phyloP scores from a whole-genome alignment of 2,888 invertebrate species.

The Epistrophe grossulariae region DNA sequence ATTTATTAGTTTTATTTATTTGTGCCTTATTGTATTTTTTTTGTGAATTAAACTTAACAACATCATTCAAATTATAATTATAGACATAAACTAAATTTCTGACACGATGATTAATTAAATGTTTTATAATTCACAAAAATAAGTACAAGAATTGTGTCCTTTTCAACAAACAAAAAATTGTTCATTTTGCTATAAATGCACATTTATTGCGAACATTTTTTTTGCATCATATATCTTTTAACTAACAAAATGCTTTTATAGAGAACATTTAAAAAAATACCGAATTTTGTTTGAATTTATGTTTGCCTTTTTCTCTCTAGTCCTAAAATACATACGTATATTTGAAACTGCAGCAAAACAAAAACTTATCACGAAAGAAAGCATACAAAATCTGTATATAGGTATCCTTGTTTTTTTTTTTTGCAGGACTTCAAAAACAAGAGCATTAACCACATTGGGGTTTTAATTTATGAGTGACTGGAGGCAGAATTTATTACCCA shows the following conservation, averaged over 20 bases:
- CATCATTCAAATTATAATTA: too few relatives aligned
- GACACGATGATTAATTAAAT: too few relatives aligned
- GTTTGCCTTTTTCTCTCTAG: not conserved
- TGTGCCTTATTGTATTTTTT: too few relatives aligned
- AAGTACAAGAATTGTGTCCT: not conserved
- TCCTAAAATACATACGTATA: not conserved
- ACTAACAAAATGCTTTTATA: slow-evolving; percentile 45
- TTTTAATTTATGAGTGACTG: slow-evolving; percentile 75
- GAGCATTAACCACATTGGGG: slow-evolving; percentile 69
- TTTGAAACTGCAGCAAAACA: slow-evolving; percentile 37
- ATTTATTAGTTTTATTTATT: too few relatives aligned
- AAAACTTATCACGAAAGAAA: slow-evolving; percentile 47
- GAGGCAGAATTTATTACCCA: slow-evolving; percentile 73
- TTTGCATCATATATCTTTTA: slow-evolving; percentile 32
- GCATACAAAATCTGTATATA: slow-evolving; percentile 8
- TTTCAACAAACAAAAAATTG: not conserved
- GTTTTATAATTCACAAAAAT: too few relatives aligned
- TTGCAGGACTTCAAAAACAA: slow-evolving; percentile 60
- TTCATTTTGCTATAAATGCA: slow-evolving; percentile 3
- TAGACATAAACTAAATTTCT: too few relatives aligned
- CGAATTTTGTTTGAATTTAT: slow-evolving; percentile 39
- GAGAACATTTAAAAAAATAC: slow-evolving; percentile 23
- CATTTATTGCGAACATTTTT: slow-evolving; percentile 57
- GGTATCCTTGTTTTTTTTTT: slow-evolving; percentile 17
- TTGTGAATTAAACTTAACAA: too few relatives aligned